phyloP scores from a whole-genome alignment of 2,797 vertebrate genomes.

The Helarctos malayanus region DNA sequence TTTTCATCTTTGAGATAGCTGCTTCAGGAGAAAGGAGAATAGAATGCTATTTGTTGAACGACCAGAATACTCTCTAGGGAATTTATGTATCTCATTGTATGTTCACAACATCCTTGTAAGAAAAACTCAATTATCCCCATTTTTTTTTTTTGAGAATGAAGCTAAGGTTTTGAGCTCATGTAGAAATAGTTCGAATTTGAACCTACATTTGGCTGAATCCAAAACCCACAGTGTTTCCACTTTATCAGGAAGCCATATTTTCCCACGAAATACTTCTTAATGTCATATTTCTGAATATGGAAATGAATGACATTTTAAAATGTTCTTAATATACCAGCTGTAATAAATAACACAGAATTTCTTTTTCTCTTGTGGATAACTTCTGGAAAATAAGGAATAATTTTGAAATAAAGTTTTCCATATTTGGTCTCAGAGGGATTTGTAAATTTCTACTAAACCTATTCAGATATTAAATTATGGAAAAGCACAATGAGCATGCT shows the following conservation, averaged over 20 bases:
- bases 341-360: constrained; percentile 55
- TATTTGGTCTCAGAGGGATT: constrained; percentile 57
- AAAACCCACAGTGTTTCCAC: neutral
- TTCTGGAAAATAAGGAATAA: constrained; percentile 66
- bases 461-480: constrained; percentile 60
- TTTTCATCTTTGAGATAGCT: neutral
- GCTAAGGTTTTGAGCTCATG: neutral
- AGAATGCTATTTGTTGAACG: neutral
- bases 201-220: neutral
- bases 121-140: neutral
- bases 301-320: constrained; percentile 69
- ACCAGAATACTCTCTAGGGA: neutral
- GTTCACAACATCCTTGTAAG: neutral
- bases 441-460: constrained; percentile 54
- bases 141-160: constrained; percentile 1
- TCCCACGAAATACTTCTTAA: constrained; percentile 33
- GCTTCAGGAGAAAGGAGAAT: neutral
- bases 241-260: constrained; percentile 40
- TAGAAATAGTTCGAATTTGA: constrained; percentile 26
- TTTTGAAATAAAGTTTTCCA: constrained; percentile 53
- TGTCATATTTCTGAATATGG: constrained; percentile 57
- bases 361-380: constrained; percentile 66
- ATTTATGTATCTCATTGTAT: neutral
- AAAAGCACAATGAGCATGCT: constrained; percentile 43
- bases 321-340: constrained; percentile 71